Conservation (phyloP, 2,113 vertebrate species). For the Hylia prasina region DNA sequence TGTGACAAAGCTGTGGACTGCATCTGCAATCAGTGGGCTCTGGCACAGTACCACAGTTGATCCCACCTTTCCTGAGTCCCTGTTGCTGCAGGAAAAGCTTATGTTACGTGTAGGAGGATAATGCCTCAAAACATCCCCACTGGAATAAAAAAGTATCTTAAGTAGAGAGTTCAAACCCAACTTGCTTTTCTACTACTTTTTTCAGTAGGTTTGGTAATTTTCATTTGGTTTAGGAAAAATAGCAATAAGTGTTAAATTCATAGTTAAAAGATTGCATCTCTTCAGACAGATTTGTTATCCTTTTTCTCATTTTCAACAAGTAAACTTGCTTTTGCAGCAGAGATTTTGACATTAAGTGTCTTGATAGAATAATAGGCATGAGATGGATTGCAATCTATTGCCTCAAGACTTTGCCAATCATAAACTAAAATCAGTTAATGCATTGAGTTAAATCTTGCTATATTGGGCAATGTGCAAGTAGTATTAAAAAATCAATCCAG, state of each 20-base stretch:
- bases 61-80: neutral
- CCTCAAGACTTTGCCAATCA: constrained; percentile 59
- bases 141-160: neutral
- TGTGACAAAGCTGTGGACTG: neutral
- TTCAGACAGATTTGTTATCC: constrained; percentile 23
- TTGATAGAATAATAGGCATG: constrained; percentile 50
- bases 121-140: neutral
- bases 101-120: neutral
- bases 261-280: neutral
- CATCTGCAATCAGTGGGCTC: neutral
- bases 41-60: neutral
- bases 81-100: neutral
- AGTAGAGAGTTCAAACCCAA: neutral
- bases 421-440: constrained; percentile 62
- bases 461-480: constrained; percentile 13
- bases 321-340: constrained; percentile 39
- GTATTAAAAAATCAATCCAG: constrained; percentile 62
- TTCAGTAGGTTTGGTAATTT: neutral
- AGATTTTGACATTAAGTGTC: constrained; percentile 50
- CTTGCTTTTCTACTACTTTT: neutral
- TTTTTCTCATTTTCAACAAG: constrained; percentile 17
- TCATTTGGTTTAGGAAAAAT: neutral
- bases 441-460: constrained; percentile 44
- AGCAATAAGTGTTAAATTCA: neutral
- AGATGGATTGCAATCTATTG: constrained; percentile 52